Base-by-base conservation (phyloP, 2,797 vertebrate species). In the Lycodopsis pacificus region DNA sequence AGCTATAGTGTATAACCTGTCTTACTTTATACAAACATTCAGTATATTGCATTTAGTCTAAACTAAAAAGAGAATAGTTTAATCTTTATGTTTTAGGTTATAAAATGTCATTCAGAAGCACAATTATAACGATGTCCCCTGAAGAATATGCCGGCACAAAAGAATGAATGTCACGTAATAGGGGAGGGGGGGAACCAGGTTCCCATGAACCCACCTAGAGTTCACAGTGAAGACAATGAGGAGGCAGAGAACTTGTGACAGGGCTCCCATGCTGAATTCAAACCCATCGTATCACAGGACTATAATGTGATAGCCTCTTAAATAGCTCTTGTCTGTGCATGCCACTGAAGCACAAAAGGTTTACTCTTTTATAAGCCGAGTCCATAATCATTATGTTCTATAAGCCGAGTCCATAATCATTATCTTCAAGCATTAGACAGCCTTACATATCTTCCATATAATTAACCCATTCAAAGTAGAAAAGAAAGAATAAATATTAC, bases 381-480 rank as follows among this genome's bases (percentile, higher is more conserved):
- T 32, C 30, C 30, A 32, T 30, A 30, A 30, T 30, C 30, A 30
- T 30, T 30, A 30, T 84, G 38, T 54, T 71, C 7, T 4, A 46
- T 32, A 32, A 32, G 13, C 40, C 4, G 34, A 58, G 25, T 63
- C 72, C 30, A 38, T 67, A 49, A 58, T 67, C 27, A 71, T 81
- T 61, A 71, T 84, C 44, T 58, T 71, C 7, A 34, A 65, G 11
- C 34, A 42, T 73, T 34, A 77, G 48, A 34, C 53, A 32, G 49
- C 38, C 44, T 54, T 36, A 53, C 11, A 79, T 53, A 51, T 71
- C 53, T 65, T 54, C 17, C 14, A 82, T 6, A 73, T 73, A 75
- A 84, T 80, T 81, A 76, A 69, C 19, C n/a, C 25, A 42, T 63
- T 79, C 57, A 81, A 40, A 73, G 9, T 27, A 27, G 27, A 27